Conservation (phyloP, 2,888 invertebrate genomes). For the Heteromurus nitidus region DNA sequence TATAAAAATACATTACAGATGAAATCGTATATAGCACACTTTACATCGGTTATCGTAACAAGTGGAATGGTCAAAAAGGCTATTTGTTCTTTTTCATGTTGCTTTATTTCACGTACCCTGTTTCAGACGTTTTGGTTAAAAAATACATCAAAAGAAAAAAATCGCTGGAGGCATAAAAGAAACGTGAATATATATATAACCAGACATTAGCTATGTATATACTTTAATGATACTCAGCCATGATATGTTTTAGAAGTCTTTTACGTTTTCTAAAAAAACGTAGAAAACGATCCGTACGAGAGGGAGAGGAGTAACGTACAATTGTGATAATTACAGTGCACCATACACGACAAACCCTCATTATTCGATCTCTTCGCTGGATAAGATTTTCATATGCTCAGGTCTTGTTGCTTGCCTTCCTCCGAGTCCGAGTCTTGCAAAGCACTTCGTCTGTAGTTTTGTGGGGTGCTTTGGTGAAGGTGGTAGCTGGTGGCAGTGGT, state of each 20-base stretch:
- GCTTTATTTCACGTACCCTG: not conserved
- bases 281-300: not conserved
- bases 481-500: not conserved
- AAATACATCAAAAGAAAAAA: conserved; percentile 19
- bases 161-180: not conserved
- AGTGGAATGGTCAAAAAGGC: conserved; percentile 16
- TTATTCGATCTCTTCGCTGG: conserved; percentile 58
- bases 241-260: not conserved
- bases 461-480: not conserved
- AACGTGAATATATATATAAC: not conserved
- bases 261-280: not conserved
- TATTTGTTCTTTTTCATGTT: conserved; percentile 51
- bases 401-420: no score
- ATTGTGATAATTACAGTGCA: conserved; percentile 52
- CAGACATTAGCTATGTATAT: not conserved
- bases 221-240: not conserved
- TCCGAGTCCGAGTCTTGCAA: not conserved
- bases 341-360: conserved; percentile 69
- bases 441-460: not conserved
- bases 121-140: not conserved
- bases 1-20: conserved; percentile 34
- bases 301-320: not conserved
- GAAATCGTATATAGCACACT: no score
- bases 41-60: conserved; percentile 12
- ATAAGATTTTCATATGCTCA: conserved; percentile 39